phyloP scores from a whole-genome alignment of 2,797 vertebrate genomes.

The Ispidina picta region DNA sequence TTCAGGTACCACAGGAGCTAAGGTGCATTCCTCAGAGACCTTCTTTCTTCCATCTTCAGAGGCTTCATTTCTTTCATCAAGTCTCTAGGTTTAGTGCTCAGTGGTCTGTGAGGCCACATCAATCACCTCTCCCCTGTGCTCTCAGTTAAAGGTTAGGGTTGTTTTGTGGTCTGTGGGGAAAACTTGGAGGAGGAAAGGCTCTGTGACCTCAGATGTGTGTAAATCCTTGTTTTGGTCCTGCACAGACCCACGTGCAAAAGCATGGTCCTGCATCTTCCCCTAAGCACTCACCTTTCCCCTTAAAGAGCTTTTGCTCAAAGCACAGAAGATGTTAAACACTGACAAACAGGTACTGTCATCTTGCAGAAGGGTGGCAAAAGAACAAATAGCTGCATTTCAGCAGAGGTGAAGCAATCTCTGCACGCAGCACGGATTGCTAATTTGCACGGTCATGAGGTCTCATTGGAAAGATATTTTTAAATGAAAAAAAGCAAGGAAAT shows the following conservation, averaged over 20 bases:
- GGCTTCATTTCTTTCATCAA: neutral
- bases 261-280: neutral
- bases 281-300: neutral
- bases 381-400: constrained; percentile 7
- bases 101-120: neutral
- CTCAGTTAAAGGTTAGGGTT: neutral
- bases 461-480: constrained; percentile 43
- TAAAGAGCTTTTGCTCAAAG: neutral
- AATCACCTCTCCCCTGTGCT: neutral
- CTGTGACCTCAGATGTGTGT: neutral
- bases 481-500: constrained; percentile 46
- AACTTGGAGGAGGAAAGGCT: neutral
- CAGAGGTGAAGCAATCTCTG: constrained; percentile 8
- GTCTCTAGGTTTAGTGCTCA: neutral
- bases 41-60: neutral
- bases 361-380: neutral
- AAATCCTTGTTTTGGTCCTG: neutral
- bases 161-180: neutral
- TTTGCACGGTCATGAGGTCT: constrained; percentile 27
- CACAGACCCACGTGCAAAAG: neutral
- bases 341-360: constrained; percentile 21
- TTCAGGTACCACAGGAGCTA: neutral
- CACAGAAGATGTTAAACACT: neutral
- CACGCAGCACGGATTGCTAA: neutral
- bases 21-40: neutral